These are phyloP conservation scores for Pterocles orientalis DNA, from an alignment of 2,113 vertebrate genomes.

Conservation along the genomic window DNA sequence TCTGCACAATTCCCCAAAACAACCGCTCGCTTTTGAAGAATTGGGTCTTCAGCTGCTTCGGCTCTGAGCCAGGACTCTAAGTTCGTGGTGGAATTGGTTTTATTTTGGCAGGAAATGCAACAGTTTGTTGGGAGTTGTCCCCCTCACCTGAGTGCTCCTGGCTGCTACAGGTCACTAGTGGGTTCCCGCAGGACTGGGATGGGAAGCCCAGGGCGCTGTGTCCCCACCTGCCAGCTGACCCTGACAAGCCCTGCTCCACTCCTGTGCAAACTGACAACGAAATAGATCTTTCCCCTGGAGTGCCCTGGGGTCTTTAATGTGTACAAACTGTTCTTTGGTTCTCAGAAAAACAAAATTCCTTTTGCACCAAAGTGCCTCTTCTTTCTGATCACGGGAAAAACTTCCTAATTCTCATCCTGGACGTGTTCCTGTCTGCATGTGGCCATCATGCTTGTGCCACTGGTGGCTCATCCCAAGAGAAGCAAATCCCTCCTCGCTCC, in stretches of 20 bases:
- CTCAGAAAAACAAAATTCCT: accelerated
- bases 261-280: neutral
- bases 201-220: too few relatives aligned
- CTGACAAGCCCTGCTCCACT: neutral
- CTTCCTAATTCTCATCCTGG: neutral
- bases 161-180: accelerated
- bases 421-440: too few relatives aligned
- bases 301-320: accelerated
- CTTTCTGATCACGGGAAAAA: neutral
- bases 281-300: accelerated
- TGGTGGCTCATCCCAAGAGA: too few relatives aligned
- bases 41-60: neutral
- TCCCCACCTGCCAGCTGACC: too few relatives aligned
- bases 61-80: neutral
- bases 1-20: accelerated
- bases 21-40: neutral
- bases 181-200: accelerated
- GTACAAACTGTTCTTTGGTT: accelerated
- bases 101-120: accelerated
- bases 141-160: accelerated
- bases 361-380: neutral
- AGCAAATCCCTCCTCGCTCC: neutral
- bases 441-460: neutral
- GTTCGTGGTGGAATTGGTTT: accelerated
- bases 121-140: neutral